phyloP scores from a whole-genome alignment of 2,113 vertebrate genomes.

The Etia nguti region DNA sequence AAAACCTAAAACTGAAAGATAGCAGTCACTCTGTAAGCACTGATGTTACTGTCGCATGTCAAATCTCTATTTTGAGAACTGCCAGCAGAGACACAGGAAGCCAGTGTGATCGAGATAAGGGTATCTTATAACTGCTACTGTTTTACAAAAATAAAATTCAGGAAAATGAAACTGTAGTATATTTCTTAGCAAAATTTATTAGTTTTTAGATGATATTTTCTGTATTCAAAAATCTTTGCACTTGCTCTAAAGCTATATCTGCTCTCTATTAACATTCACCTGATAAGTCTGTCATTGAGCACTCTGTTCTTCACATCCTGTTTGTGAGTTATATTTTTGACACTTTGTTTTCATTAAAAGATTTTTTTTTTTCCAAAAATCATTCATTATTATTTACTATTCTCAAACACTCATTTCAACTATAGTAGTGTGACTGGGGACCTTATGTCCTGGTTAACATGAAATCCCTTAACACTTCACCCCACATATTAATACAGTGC shows the following conservation, averaged over 20 bases:
- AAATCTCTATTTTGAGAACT: background rate
- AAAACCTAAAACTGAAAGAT: background rate
- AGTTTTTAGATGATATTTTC: background rate
- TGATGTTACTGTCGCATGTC: background rate
- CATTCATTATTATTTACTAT: background rate
- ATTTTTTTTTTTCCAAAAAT: background rate
- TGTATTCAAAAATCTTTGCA: background rate
- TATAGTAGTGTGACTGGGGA: background rate
- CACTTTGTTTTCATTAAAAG: background rate
- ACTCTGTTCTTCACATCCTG: background rate
- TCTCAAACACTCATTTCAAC: background rate
- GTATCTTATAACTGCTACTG: background rate
- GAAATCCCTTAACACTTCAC: background rate
- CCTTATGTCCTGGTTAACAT: background rate
- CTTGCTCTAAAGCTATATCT: background rate
- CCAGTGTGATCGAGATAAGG: background rate
- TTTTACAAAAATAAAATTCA: background rate
- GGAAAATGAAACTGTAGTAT: fast-evolving
- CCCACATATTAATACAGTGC: background rate
- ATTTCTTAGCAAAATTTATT: background rate
- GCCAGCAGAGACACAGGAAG: background rate
- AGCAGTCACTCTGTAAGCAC: background rate
- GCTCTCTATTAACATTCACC: background rate
- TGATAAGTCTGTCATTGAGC: background rate
- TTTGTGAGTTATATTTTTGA: background rate